These are phyloP conservation scores for Crypturellus undulatus DNA, from an alignment of 2,113 vertebrate species.

Conservation along the genomic window DNA sequence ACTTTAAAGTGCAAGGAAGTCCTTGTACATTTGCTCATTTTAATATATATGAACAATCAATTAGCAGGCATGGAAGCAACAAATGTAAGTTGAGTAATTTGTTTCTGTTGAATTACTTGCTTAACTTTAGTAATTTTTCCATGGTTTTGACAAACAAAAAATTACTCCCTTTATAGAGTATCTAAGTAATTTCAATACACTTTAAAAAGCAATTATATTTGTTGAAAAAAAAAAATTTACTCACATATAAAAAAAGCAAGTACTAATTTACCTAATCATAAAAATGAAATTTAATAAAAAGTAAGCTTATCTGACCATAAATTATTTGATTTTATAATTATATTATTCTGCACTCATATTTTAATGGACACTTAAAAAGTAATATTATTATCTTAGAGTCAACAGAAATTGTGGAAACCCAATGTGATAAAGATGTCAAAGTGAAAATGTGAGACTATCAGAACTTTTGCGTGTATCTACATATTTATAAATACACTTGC, in stretches of 20 bases:
- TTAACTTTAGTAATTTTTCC: background rate
- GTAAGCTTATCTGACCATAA: background rate
- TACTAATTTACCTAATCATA: background rate
- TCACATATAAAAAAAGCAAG: background rate
- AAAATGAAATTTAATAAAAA: background rate
- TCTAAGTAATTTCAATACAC: background rate
- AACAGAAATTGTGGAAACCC: background rate
- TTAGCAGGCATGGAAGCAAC: background rate
- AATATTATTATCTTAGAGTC: background rate
- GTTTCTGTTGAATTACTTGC: background rate
- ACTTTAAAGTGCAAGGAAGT: constrained; percentile 8
- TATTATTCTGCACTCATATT: background rate
- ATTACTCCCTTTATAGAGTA: background rate
- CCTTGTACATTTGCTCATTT: background rate
- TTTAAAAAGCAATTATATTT: background rate
- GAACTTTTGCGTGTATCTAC: background rate
- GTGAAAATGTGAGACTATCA: background rate
- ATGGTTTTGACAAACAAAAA: background rate
- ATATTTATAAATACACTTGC: background rate
- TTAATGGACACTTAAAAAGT: background rate
- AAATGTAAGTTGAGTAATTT: background rate
- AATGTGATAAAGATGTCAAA: background rate
- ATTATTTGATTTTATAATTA: background rate
- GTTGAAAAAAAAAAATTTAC: background rate
- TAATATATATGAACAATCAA: background rate